Evolutionary conservation across 37 sponge, comb jelly and placozoan species (phyloP).

Genomic region (Oopsacas minuta): DNA sequence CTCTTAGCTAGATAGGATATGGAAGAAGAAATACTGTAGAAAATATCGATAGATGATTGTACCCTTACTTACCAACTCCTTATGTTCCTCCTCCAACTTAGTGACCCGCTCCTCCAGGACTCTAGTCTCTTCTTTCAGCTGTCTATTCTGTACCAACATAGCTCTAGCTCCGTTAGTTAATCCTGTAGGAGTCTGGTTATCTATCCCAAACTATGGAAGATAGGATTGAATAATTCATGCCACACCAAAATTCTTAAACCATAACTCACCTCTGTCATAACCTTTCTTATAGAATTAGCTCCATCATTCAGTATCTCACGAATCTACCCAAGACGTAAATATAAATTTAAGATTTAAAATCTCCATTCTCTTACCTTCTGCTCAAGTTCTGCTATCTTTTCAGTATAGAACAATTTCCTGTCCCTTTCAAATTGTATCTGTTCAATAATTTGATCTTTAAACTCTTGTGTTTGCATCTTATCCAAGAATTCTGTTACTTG

Average conservation of each 20-base stretch:
- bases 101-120: conserved; percentile 36
- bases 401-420: not conserved
- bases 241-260: not conserved
- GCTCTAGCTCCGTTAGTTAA: conserved; percentile 46
- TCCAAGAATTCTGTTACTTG: not conserved
- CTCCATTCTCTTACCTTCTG: not conserved
- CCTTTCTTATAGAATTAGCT: not conserved
- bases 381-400: not conserved
- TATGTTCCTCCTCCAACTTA: conserved; percentile 29
- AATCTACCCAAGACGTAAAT: not conserved
- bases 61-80: conserved; percentile 31
- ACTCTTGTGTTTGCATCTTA: not conserved
- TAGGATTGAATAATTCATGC: too few relatives aligned
- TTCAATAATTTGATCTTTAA: not conserved
- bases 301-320: not conserved
- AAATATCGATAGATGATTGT: not conserved
- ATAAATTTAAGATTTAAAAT: not conserved
- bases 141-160: conserved; percentile 49
- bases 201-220: conserved; percentile 37
- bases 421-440: not conserved
- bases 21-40: not conserved
- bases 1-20: not conserved
- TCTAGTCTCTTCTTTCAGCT: conserved; percentile 39
- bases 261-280: not conserved
- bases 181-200: conserved; percentile 44